These are phyloP conservation scores for Acrossocheilus wenchowensis DNA, from an alignment of 2,797 vertebrate genomes.

Conservation along the genomic window DNA sequence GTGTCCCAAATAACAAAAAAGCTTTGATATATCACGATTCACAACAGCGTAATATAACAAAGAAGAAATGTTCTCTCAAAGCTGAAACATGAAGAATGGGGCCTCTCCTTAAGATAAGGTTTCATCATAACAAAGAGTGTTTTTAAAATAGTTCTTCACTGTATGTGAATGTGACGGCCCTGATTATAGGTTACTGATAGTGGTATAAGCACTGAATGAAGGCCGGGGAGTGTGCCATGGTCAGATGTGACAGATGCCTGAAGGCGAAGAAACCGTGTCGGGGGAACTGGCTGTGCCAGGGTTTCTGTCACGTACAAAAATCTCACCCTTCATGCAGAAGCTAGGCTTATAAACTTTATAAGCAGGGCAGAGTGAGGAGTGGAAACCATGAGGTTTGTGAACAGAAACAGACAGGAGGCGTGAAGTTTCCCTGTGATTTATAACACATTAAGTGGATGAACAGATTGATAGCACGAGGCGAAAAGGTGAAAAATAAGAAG, in stretches of 20 bases:
- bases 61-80: conserved; percentile 24
- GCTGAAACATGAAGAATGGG: not conserved
- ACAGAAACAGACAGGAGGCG: not conserved
- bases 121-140: conserved; percentile 47
- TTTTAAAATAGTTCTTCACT: conserved; percentile 52
- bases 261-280: conserved; percentile 34
- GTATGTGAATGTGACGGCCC: conserved; percentile 42
- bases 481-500: not conserved
- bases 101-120: conserved; percentile 49
- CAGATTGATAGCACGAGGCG: not conserved
- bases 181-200: conserved; percentile 54
- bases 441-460: not conserved
- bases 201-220: conserved; percentile 41
- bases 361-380: not conserved
- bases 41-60: conserved; percentile 4
- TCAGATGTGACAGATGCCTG: conserved; percentile 39
- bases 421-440: not conserved
- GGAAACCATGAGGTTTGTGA: conserved; percentile 23
- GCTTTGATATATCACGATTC: not conserved
- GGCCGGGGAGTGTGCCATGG: conserved; percentile 16
- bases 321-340: conserved; percentile 8
- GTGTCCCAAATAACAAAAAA: conserved; percentile 4
- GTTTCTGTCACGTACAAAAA: conserved; percentile 11
- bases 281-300: conserved; percentile 15
- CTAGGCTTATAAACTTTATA: not conserved